phyloP scores from a whole-genome alignment of 2,113 vertebrate genomes.

The Aspiorhynchus laticeps region DNA sequence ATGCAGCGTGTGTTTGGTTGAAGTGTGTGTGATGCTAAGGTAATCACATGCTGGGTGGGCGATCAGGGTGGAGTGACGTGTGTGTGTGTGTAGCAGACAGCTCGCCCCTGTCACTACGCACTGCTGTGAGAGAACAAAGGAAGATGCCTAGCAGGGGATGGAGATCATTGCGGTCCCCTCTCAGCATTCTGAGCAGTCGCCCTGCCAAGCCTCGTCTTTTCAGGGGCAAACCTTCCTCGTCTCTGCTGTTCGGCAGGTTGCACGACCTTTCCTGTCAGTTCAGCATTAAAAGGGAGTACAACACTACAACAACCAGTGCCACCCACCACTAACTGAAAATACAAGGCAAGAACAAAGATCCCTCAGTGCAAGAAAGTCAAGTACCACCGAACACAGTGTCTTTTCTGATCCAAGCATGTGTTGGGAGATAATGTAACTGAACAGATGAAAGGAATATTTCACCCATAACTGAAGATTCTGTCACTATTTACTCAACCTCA shows the following conservation, averaged over 20 bases:
- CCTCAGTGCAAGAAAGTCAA: conserved; percentile 30
- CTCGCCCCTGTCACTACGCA: conserved; percentile 46
- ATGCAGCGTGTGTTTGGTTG: conserved; percentile 56
- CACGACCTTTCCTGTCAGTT: conserved; percentile 61
- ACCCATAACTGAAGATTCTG: background rate
- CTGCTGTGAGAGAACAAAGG: conserved; percentile 57
- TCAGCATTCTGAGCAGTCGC: conserved; percentile 54
- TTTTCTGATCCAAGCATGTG: conserved; percentile 9
- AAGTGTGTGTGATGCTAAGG: conserved; percentile 40
- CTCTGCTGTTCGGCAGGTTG: conserved; percentile 40
- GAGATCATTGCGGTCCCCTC: conserved; percentile 56
- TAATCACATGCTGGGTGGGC: conserved; percentile 58
- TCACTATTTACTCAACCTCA: conserved; percentile 1
- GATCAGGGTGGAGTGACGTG: conserved; percentile 47
- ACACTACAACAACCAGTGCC: conserved; percentile 27
- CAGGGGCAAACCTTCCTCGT: conserved; percentile 42
- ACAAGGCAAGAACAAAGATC: conserved; percentile 35
- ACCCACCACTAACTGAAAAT: conserved; percentile 27
- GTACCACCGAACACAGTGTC: conserved; percentile 2
- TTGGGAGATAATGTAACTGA: background rate
- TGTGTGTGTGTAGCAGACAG: conserved; percentile 40
- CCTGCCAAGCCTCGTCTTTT: conserved; percentile 51
- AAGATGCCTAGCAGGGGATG: conserved; percentile 50
- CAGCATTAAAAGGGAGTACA: conserved; percentile 42
- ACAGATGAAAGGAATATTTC: conserved; percentile 26